A percentile compares a stretch with the other conserved stretches of the same genome.
Evolutionary conservation across 2,797 vertebrate genomes (phyloP).

Genomic region (Liasis olivaceus): DNA sequence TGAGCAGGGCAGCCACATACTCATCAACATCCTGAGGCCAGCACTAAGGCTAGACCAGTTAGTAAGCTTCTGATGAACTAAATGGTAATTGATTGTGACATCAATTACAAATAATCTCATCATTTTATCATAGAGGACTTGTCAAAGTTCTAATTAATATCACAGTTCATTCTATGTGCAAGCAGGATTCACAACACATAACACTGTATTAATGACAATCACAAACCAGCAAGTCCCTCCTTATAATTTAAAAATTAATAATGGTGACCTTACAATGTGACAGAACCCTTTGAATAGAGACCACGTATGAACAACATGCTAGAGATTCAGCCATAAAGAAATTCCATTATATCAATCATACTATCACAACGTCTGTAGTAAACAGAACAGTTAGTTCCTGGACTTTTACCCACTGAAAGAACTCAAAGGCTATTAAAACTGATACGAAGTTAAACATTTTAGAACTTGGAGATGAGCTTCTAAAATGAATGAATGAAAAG

Average conservation of each 20-base stretch:
- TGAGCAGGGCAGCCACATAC: conserved; percentile 80
- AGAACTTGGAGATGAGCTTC: conserved; percentile 20
- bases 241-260: conserved; percentile 81
- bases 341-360: conserved; percentile 62
- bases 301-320: conserved; percentile 67
- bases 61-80: conserved; percentile 89
- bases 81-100: conserved; percentile 97
- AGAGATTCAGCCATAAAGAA: conserved; percentile 46
- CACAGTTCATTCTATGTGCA: conserved; percentile 91
- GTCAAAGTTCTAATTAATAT: conserved; percentile 99
- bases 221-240: conserved; percentile 82
- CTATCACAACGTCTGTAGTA: conserved; percentile 34
- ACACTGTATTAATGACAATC: conserved; percentile 94
- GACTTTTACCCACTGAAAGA: conserved; percentile 1
- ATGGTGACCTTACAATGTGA: conserved; percentile 76
- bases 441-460: conserved; percentile 1
- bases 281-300: conserved; percentile 71
- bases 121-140: conserved; percentile 95
- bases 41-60: conserved; percentile 91
- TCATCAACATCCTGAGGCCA: conserved; percentile 94
- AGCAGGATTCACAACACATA: conserved; percentile 91
- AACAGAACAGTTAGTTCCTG: conserved; percentile 46
- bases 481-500: neutral
- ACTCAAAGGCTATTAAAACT: neutral
- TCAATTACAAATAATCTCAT: conserved; percentile 99